A percentile compares a stretch with the other conserved stretches of the same genome.
Conservation (phyloP, 1,140 invertebrate genomes). For the Temnothorax longispinosus region DNA sequence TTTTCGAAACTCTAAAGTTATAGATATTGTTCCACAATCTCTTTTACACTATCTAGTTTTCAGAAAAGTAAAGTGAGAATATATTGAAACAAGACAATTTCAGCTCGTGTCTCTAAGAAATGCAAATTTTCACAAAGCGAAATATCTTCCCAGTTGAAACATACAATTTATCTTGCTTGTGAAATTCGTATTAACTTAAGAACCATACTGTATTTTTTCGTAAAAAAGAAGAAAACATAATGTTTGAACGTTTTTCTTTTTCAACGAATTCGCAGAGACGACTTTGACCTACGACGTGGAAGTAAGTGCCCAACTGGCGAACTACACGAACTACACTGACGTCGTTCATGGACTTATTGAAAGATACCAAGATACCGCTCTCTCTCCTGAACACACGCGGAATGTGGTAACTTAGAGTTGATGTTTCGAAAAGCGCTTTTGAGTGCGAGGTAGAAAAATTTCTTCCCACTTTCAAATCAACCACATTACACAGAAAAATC, state of each 20-base stretch:
- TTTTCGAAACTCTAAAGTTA: neutral
- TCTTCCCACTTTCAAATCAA: neutral
- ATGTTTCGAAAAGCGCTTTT: conserved; percentile 29
- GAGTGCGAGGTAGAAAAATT: conserved; percentile 15
- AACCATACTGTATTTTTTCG: conserved; percentile 1
- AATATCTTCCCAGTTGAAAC: neutral
- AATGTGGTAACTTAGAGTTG: conserved; percentile 40
- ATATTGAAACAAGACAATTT: conserved; percentile 12
- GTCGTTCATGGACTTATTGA: conserved; percentile 42
- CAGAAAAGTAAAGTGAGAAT: neutral
- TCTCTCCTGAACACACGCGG: neutral
- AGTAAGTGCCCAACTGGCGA: conserved; percentile 43
- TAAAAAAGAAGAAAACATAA: conserved; percentile 18
- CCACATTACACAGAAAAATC: neutral
- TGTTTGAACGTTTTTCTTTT: conserved; percentile 12
- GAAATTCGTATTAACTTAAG: neutral
- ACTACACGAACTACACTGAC: conserved; percentile 38
- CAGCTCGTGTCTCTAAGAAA: neutral
- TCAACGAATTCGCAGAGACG: conserved; percentile 10
- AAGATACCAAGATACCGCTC: conserved; percentile 20
- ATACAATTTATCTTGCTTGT: conserved; percentile 23
- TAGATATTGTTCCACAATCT: neutral
- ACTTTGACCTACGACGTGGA: conserved; percentile 48
- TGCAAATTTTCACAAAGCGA: neutral
- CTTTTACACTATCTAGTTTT: neutral